Conservation (phyloP, 2,888 invertebrate species). For the Archips xylosteana region DNA sequence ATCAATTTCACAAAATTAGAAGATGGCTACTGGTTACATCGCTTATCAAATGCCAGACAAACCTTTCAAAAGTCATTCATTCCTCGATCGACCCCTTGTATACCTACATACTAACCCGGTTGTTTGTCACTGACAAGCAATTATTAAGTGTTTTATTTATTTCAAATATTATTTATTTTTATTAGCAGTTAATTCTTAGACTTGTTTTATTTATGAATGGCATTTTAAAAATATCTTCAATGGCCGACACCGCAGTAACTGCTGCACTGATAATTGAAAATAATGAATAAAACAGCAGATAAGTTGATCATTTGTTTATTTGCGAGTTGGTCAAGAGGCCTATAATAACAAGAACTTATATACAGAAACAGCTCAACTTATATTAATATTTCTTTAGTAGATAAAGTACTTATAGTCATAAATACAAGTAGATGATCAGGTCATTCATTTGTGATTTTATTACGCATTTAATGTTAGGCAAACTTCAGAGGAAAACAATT, state of each 20-base stretch:
- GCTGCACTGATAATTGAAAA: slow-evolving; percentile 37
- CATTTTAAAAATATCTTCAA: slow-evolving; percentile 29
- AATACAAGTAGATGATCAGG: not conserved
- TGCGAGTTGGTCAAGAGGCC: slow-evolving; percentile 44
- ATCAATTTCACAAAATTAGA: no score
- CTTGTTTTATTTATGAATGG: slow-evolving; percentile 34
- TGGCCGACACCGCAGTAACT: slow-evolving; percentile 10
- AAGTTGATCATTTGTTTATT: slow-evolving; percentile 51
- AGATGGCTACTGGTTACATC: no score
- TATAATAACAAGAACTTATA: slow-evolving; percentile 27
- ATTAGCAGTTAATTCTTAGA: no score
- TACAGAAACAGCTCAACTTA: slow-evolving; percentile 18
- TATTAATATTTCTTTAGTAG: not conserved
- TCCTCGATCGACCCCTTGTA: not conserved
- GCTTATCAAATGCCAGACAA: no score
- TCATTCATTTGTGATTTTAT: not conserved
- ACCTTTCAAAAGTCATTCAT: no score
- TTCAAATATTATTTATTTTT: no score
- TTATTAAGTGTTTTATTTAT: slow-evolving; percentile 23
- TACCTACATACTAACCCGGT: not conserved
- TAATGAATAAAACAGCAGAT: slow-evolving; percentile 56
- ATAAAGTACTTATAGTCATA: not conserved
- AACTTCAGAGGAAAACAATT: not conserved
- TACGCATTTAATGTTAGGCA: not conserved
- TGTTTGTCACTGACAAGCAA: not conserved